phyloP scores from a whole-genome alignment of 2,888 invertebrate genomes.

The Idaea straminata region DNA sequence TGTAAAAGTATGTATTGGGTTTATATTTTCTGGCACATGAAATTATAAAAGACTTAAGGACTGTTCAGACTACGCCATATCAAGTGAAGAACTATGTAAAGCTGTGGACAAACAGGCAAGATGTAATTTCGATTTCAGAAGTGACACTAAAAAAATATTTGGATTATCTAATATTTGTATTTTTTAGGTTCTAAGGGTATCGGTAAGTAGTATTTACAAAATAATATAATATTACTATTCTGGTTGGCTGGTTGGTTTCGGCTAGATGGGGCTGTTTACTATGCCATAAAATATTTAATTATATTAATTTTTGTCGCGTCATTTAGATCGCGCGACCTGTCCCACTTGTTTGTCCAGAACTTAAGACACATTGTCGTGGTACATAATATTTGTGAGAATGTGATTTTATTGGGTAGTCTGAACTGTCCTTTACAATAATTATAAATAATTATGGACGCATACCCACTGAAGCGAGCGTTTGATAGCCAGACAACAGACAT shows the following conservation, averaged over 20 bases:
- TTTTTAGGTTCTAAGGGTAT: too few species aligned
- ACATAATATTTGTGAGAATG: background rate
- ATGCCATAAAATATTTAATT: too few species aligned
- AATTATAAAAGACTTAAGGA: background rate
- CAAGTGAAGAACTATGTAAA: background rate
- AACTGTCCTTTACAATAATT: background rate
- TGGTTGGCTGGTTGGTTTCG: too few species aligned
- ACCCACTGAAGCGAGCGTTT: constrained; percentile 1
- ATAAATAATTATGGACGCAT: background rate
- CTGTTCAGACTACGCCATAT: background rate
- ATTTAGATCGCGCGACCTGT: background rate
- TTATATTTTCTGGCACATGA: background rate
- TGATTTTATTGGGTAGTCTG: background rate
- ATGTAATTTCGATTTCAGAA: background rate
- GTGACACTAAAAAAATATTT: too few species aligned
- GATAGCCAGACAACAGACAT: background rate
- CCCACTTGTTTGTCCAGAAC: background rate
- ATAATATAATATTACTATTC: too few species aligned
- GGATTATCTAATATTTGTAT: too few species aligned
- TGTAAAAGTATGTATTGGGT: background rate
- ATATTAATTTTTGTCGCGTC: background rate
- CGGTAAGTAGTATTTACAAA: too few species aligned
- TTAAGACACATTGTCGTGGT: background rate
- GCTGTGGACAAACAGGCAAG: background rate
- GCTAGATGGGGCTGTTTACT: too few species aligned